A percentile compares a stretch with the other conserved stretches of the same genome.
phyloP scores from a whole-genome alignment of 2,888 invertebrate genomes.

The Scaptomyza caliginosa region DNA sequence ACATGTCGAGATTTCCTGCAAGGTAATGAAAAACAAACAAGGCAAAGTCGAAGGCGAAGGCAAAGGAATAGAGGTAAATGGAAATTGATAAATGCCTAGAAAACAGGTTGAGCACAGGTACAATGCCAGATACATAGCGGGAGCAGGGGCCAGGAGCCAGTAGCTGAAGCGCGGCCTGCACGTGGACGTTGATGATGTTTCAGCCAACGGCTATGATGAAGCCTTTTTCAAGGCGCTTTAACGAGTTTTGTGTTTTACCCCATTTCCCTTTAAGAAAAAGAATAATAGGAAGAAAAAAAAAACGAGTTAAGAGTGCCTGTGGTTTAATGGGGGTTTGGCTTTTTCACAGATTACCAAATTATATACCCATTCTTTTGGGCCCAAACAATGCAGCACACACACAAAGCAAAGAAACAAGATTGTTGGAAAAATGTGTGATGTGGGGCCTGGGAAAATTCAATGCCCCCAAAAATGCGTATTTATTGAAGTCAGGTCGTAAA shows the following conservation, averaged over 20 bases:
- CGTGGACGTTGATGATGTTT: slow-evolving; percentile 62
- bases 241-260: slow-evolving; percentile 64
- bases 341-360: slow-evolving; percentile 77
- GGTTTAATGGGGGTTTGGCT: slow-evolving; percentile 78
- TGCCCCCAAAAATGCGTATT: slow-evolving; percentile 21
- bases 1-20: slow-evolving; percentile 68
- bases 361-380: slow-evolving; percentile 55
- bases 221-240: slow-evolving; percentile 66
- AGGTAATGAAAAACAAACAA: slow-evolving; percentile 70
- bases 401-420: neutral
- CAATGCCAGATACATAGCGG: slow-evolving; percentile 13
- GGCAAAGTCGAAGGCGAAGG: slow-evolving; percentile 17
- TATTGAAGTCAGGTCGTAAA: slow-evolving; percentile 25
- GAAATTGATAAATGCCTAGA: slow-evolving; percentile 69
- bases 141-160: slow-evolving; percentile 31
- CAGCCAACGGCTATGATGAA: slow-evolving; percentile 62
- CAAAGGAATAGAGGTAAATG: slow-evolving; percentile 31
- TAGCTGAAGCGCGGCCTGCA: slow-evolving; percentile 73
- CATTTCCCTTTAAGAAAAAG: slow-evolving; percentile 12
- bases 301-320: slow-evolving; percentile 71
- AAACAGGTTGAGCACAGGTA: slow-evolving; percentile 77
- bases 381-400: slow-evolving; percentile 48
- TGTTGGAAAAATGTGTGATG: slow-evolving; percentile 48
- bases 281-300: slow-evolving; percentile 33
- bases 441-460: slow-evolving; percentile 59